Evolutionary conservation across 2,797 vertebrate genomes (phyloP).

Genomic region (Phalloptychus januarius): DNA sequence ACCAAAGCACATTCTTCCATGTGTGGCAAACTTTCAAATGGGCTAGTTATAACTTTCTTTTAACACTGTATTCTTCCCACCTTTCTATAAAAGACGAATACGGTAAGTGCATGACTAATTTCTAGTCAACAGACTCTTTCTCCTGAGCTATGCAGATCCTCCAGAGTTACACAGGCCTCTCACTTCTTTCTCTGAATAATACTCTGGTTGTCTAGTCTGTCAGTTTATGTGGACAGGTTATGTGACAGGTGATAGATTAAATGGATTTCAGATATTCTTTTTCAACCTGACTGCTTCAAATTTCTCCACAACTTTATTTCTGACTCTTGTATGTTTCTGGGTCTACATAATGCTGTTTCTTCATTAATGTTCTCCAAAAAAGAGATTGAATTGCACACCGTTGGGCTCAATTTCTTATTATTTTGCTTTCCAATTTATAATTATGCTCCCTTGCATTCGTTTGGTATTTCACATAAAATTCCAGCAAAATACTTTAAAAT

Average conservation of each 20-base stretch:
- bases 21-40: not conserved
- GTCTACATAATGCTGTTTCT: not conserved
- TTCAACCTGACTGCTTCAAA: not conserved
- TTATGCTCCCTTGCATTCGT: not conserved
- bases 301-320: not conserved
- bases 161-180: not conserved
- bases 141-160: not conserved
- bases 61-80: not conserved
- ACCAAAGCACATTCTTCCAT: not conserved
- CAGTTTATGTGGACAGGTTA: not conserved
- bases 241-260: not conserved
- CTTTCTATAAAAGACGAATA: not conserved
- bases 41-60: not conserved
- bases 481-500: not conserved
- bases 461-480: not conserved
- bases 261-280: not conserved
- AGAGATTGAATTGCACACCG: not conserved
- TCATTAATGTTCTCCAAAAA: not conserved
- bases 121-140: not conserved
- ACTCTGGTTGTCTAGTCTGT: not conserved
- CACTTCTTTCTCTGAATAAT: not conserved
- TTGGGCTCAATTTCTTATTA: not conserved
- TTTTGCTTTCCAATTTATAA: not conserved
- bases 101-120: not conserved
- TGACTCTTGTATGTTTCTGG: not conserved